These are phyloP conservation scores for Eulithis prunata DNA, from an alignment of 2,888 invertebrate genomes.

Conservation along the genomic window DNA sequence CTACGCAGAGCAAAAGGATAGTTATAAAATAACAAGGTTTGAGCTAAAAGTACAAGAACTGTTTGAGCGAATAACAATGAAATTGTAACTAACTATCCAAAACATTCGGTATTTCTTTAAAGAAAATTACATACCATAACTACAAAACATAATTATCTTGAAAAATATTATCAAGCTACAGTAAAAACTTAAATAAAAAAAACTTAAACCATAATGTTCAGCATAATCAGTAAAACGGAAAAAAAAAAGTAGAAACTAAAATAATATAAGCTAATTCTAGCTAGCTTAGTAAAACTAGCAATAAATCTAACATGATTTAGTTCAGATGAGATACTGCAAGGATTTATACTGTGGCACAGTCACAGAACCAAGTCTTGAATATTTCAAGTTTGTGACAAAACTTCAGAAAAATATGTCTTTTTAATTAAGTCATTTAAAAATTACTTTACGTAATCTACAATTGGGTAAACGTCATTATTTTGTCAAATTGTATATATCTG, in stretches of 20 bases:
- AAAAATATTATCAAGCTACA: conserved; percentile 16
- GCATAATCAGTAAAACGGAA: conserved; percentile 21
- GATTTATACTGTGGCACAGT: conserved; percentile 8
- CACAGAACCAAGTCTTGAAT: background rate
- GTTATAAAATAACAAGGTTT: background rate
- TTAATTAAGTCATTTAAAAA: too few relatives aligned
- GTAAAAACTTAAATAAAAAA: conserved; percentile 38
- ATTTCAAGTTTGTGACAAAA: too few relatives aligned
- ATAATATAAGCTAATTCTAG: conserved; percentile 10
- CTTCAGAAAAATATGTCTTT: too few relatives aligned
- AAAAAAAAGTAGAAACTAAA: conserved; percentile 8
- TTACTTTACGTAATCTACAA: too few relatives aligned
- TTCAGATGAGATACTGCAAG: background rate
- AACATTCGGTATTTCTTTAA: background rate
- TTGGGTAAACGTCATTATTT: too few relatives aligned
- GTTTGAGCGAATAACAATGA: conserved; percentile 8
- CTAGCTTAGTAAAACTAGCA: background rate
- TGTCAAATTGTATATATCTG: too few relatives aligned
- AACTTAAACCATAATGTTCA: conserved; percentile 30
- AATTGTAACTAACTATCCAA: background rate
- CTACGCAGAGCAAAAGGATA: too few relatives aligned
- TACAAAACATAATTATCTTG: background rate
- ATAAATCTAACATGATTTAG: background rate
- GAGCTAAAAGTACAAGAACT: background rate
- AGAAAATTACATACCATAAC: background rate